These are phyloP conservation scores for Pseudochirops cupreus DNA, from an alignment of 2,797 vertebrate genomes.

Conservation along the genomic window DNA sequence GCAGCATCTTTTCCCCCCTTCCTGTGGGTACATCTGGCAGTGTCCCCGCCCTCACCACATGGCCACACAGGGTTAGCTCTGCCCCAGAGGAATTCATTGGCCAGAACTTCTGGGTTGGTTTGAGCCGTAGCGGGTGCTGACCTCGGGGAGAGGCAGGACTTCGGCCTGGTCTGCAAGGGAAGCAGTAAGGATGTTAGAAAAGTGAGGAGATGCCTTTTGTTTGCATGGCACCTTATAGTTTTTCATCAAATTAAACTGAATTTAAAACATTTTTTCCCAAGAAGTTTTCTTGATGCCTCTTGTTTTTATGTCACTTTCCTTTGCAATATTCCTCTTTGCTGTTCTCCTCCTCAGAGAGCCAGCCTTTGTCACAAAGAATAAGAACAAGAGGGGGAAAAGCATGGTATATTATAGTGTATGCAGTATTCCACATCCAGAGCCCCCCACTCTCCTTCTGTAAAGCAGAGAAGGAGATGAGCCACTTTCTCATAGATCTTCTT, in stretches of 20 bases:
- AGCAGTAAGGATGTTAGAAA: background rate
- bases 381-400: no score
- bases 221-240: background rate
- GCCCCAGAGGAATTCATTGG: no score
- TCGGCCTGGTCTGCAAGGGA: background rate
- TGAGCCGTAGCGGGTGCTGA: background rate
- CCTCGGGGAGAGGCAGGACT: background rate
- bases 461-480: background rate
- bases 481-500: background rate
- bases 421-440: background rate
- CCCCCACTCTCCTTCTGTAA: background rate
- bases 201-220: background rate
- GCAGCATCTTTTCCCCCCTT: no score
- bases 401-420: no score
- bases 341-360: background rate
- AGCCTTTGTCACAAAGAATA: background rate
- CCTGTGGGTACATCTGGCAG: no score
- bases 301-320: background rate
- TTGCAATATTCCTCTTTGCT: background rate
- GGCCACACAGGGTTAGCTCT: background rate
- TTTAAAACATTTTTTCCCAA: background rate
- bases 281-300: background rate
- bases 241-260: background rate
- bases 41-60: no score
- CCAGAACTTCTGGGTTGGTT: accelerated